Base-by-base conservation (phyloP, 2,888 invertebrate genomes). In the Drosophila rubida region DNA sequence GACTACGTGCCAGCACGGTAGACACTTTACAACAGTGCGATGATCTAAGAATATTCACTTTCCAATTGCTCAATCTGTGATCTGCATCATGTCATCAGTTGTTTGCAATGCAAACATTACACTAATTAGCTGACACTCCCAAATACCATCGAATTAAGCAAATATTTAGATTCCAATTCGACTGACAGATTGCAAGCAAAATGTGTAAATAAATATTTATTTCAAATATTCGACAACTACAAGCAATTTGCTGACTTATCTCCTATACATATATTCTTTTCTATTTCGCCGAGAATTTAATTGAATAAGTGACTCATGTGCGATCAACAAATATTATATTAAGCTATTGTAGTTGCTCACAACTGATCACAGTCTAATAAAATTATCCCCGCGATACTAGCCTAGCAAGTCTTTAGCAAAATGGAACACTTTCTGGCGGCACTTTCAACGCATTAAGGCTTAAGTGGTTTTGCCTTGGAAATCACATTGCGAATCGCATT, bases 381-480 rank as follows among this genome's bases (percentile, higher is more conserved):
- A 27, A n/a, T n/a, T n/a, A n/a, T n/a, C n/a, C n/a, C n/a, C n/a
- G n/a, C n/a, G n/a, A n/a, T n/a, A n/a, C n/a, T n/a, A n/a, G n/a
- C n/a, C n/a, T n/a, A n/a, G n/a, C n/a, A n/a, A n/a, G n/a, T n/a
- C n/a, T n/a, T n/a, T n/a, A n/a, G n/a, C 14, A 25, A 46, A 37
- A 14, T 55, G 9, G 11, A 14, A 27, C 39, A 16, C 25, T 41
- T 23, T 41, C 41, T 30, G 27, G n/a, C 9, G 9, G 19, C 32
- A 32, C n/a, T 37, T 13, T 5, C 35, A 13, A 30, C 42, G 19
- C 13, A 30, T 22, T 32, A 23, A 23, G 22, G 13, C 37, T 41
- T 41, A 49, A 58, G 19, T 46, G 39, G 30, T 32, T 69, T 41
- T 23, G 46, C 73, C 58, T 65, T 65, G 44, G n/a, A 30, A 53